Conservation (phyloP, 2,888 invertebrate species). For the Chironomus riparius region DNA sequence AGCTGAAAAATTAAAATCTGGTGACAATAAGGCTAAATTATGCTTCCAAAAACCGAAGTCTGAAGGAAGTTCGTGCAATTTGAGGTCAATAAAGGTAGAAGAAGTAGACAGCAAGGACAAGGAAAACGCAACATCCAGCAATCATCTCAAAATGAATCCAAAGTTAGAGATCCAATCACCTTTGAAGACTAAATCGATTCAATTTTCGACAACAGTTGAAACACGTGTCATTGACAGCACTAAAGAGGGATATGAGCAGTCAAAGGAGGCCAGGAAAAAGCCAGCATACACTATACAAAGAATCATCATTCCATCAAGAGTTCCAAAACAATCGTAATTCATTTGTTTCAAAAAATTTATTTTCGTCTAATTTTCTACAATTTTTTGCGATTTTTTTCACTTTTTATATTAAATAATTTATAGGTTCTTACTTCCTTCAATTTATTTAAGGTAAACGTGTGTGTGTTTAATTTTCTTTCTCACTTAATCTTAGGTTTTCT, state of each 20-base stretch:
- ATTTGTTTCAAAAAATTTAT: conserved; percentile 7
- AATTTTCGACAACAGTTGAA: background rate
- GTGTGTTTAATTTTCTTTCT: background rate
- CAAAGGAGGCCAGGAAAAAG: background rate
- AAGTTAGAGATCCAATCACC: background rate
- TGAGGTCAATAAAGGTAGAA: background rate
- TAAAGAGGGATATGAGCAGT: background rate
- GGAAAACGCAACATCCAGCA: too few relatives aligned
- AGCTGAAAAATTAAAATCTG: too few relatives aligned
- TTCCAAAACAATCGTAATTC: background rate
- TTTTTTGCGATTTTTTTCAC: background rate
- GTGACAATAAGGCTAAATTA: too few relatives aligned
- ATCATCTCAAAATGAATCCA: too few relatives aligned
- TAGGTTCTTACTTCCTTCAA: background rate
- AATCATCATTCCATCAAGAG: conserved; percentile 9
- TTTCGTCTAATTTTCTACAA: conserved; percentile 7
- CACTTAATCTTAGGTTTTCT: conserved; percentile 16
- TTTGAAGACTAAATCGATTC: background rate
- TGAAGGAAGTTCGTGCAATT: too few relatives aligned
- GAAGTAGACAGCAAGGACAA: too few relatives aligned
- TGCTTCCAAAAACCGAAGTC: too few relatives aligned
- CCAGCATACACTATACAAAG: background rate
- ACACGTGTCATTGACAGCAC: background rate
- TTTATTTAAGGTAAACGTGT: conserved; percentile 9
- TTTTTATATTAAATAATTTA: conserved; percentile 11